phyloP scores from a whole-genome alignment of 2,797 vertebrate genomes.

The Sarcophilus harrisii region DNA sequence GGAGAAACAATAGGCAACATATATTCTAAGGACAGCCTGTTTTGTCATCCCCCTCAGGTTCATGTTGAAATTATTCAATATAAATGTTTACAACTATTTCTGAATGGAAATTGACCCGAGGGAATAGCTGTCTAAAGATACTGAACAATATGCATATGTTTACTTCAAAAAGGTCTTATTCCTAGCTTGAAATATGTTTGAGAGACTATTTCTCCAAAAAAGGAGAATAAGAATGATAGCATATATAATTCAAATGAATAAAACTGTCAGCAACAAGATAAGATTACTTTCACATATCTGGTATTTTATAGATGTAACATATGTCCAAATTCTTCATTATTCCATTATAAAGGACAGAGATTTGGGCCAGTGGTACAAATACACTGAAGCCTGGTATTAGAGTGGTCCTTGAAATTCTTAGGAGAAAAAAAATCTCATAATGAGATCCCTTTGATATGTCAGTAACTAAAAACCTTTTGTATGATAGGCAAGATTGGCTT shows the following conservation, averaged over 20 bases:
- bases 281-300: constrained; percentile 41
- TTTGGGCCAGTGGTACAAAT: not conserved
- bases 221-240: not conserved
- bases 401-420: constrained; percentile 16
- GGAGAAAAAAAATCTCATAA: not conserved
- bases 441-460: not conserved
- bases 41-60: not conserved
- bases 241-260: constrained; percentile 49
- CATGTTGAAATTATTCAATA: constrained; percentile 15
- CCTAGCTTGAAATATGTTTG: constrained; percentile 12
- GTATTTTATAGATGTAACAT: constrained; percentile 13
- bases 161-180: constrained; percentile 30
- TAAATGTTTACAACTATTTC: constrained; percentile 27
- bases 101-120: not conserved
- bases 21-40: not conserved
- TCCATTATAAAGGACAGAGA: not conserved
- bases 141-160: not conserved
- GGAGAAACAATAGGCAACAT: constrained; percentile 15
- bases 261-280: constrained; percentile 30
- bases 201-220: not conserved
- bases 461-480: not conserved
- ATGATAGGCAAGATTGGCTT: not conserved
- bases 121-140: constrained; percentile 13
- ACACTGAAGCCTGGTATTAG: not conserved
- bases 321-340: not conserved